phyloP scores from a whole-genome alignment of 35 echinoderm and acorn worm genomes.

The Heliocidaris tuberculata region DNA sequence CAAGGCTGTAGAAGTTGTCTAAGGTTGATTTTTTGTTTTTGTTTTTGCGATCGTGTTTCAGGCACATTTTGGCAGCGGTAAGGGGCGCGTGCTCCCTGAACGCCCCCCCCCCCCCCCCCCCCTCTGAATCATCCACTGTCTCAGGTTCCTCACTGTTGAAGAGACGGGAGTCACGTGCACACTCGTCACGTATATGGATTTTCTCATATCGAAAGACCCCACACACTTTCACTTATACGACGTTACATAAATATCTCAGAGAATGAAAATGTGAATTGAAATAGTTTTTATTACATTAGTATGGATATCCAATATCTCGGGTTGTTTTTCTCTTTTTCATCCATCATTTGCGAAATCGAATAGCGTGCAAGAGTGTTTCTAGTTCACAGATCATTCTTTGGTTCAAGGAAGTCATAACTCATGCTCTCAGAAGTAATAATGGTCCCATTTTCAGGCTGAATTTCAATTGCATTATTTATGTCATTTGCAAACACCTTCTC shows the following conservation, averaged over 20 bases:
- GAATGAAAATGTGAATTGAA: neutral
- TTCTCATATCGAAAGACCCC: neutral
- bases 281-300: constrained; percentile 9
- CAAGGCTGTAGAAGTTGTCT: too few relatives aligned
- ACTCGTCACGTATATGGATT: neutral
- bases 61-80: too few relatives aligned
- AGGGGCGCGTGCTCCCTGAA: too few relatives aligned
- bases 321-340: neutral
- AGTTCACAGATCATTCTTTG: neutral
- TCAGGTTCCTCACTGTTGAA: neutral
- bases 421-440: neutral
- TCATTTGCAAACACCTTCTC: neutral
- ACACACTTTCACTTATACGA: neutral
- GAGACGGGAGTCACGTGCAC: neutral
- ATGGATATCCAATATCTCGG: neutral
- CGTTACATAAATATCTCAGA: neutral
- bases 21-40: too few relatives aligned
- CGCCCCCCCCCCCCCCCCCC: too few relatives aligned
- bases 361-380: neutral
- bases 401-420: neutral
- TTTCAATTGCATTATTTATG: neutral
- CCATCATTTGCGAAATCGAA: neutral
- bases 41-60: too few relatives aligned
- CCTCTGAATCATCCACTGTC: neutral
- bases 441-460: neutral